Evolutionary conservation across 2,888 invertebrate species (phyloP).

Genomic region (Serrognathus titanus): DNA sequence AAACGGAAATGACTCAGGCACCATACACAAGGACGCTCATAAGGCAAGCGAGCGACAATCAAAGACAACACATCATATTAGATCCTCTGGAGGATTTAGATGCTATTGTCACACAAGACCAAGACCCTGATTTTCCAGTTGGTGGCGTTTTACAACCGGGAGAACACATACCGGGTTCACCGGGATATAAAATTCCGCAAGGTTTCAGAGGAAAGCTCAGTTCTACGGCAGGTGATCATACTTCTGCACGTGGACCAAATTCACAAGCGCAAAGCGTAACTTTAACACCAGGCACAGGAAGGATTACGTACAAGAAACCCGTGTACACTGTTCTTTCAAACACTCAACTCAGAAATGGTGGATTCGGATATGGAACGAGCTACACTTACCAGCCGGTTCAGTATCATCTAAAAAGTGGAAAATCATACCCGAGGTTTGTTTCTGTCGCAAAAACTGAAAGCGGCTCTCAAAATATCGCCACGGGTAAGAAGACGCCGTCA

Average conservation of each 20-base stretch:
- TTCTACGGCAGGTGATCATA: conserved; percentile 59
- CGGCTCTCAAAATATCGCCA: conserved; percentile 56
- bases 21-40: conserved; percentile 44
- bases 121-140: conserved; percentile 50
- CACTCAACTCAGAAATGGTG: conserved; percentile 37
- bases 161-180: conserved; percentile 63
- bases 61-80: conserved; percentile 62
- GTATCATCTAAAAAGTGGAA: conserved; percentile 42
- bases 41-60: conserved; percentile 53
- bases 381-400: conserved; percentile 42
- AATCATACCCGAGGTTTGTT: conserved; percentile 65
- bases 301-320: conserved; percentile 39
- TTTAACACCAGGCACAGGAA: conserved; percentile 40
- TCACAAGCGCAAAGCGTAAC: conserved; percentile 67
- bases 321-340: conserved; percentile 41
- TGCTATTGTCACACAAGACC: conserved; percentile 56
- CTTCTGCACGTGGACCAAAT: conserved; percentile 59
- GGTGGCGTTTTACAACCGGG: conserved; percentile 63
- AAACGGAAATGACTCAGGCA: conserved; percentile 48
- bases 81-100: conserved; percentile 57
- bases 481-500: conserved; percentile 70
- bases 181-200: conserved; percentile 64
- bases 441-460: conserved; percentile 79
- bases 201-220: conserved; percentile 66
- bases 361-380: conserved; percentile 40